These are phyloP conservation scores for Orientallactaga sibirica DNA, from an alignment of 2,797 vertebrate genomes.

Conservation along the genomic window DNA sequence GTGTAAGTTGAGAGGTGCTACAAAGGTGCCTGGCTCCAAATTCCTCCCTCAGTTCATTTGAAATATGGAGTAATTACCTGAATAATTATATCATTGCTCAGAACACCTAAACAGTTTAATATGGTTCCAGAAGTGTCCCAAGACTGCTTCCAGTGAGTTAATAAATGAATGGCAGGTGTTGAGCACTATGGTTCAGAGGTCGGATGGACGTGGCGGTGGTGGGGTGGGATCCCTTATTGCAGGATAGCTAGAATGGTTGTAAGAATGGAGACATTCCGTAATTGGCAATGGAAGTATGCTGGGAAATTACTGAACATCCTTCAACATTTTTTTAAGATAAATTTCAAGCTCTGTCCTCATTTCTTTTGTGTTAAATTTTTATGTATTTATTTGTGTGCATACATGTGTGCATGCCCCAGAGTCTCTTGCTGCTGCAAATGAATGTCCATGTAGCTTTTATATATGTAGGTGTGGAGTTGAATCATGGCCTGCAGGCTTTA, in stretches of 20 bases:
- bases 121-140: conserved; percentile 40
- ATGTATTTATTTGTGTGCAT: no score
- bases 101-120: conserved; percentile 55
- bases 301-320: neutral
- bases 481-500: no score
- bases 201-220: neutral
- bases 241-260: neutral
- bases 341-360: conserved; percentile 12
- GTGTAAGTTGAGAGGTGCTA: neutral
- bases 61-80: conserved; percentile 40
- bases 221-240: neutral
- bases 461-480: no score
- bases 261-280: neutral
- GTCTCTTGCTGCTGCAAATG: no score
- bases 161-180: neutral
- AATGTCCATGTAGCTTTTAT: no score
- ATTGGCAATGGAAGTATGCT: no score
- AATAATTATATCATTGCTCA: conserved; percentile 36
- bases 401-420: no score
- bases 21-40: neutral
- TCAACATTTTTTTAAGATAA: neutral
- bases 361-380: neutral
- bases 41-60: conserved; percentile 48
- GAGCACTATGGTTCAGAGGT: neutral
- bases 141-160: conserved; percentile 2